A percentile compares a stretch with the other conserved stretches of the same genome.
These are phyloP conservation scores for Drosophila nebulosa DNA, from an alignment of 1,140 invertebrate species.

Conservation along the genomic window DNA sequence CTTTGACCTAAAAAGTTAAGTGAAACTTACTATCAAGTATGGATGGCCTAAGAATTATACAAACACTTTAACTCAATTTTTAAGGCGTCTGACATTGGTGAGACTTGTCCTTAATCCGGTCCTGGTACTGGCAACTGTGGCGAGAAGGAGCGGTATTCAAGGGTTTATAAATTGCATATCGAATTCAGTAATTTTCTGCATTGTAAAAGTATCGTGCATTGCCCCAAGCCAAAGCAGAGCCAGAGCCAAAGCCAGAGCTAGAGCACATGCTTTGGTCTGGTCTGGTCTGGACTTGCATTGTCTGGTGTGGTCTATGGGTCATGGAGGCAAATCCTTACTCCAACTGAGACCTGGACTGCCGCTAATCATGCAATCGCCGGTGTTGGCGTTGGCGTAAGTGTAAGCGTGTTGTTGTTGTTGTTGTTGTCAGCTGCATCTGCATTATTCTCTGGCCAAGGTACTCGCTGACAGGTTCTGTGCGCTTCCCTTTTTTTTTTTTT, in stretches of 20 bases:
- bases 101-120: background rate
- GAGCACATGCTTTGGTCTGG: constrained; percentile 15
- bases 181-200: constrained; percentile 73
- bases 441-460: constrained; percentile 44
- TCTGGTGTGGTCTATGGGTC: constrained; percentile 23
- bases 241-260: background rate
- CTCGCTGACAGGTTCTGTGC: constrained; percentile 72
- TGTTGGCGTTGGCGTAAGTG: constrained; percentile 54
- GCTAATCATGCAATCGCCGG: constrained; percentile 72
- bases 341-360: constrained; percentile 43
- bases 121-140: background rate
- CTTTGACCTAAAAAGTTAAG: too few relatives aligned
- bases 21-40: too few relatives aligned
- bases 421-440: constrained; percentile 48
- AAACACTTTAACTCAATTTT: too few relatives aligned
- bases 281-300: background rate
- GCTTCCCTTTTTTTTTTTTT: constrained; percentile 47
- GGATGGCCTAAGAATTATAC: too few relatives aligned
- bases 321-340: constrained; percentile 5
- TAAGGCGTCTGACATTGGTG: too few relatives aligned
- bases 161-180: constrained; percentile 75
- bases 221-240: constrained; percentile 27
- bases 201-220: constrained; percentile 65
- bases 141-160: background rate
- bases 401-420: constrained; percentile 52